phyloP scores from a whole-genome alignment of 2,888 invertebrate species.

The Andrena marginata region DNA sequence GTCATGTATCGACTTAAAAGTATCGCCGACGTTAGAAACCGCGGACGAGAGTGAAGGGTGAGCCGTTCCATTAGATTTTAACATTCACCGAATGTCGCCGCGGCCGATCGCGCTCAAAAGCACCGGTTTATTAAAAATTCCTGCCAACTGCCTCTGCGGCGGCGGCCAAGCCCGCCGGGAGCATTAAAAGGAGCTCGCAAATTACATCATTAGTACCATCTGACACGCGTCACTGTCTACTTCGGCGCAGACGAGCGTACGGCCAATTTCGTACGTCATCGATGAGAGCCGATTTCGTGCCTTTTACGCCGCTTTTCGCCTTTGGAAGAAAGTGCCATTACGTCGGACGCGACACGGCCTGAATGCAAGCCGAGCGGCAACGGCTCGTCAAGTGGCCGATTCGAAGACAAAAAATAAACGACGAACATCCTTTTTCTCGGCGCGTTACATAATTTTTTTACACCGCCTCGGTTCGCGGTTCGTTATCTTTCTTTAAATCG shows the following conservation, averaged over 20 bases:
- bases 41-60: background rate
- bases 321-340: background rate
- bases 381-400: background rate
- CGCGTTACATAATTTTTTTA: background rate
- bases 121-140: conserved; percentile 42
- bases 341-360: background rate
- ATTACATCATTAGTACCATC: conserved; percentile 69
- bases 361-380: too few relatives aligned
- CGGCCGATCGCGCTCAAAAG: conserved; percentile 13
- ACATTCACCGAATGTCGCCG: conserved; percentile 20
- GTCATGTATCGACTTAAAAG: background rate
- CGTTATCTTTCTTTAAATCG: too few relatives aligned
- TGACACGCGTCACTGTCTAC: conserved; percentile 40
- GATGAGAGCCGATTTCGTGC: background rate
- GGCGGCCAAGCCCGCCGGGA: conserved; percentile 53
- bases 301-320: background rate
- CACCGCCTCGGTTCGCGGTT: too few relatives aligned
- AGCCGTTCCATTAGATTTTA: background rate
- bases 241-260: background rate
- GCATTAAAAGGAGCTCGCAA: conserved; percentile 74
- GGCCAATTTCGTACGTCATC: background rate
- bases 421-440: background rate
- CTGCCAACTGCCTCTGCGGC: conserved; percentile 28
- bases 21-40: background rate
- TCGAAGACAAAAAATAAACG: background rate